phyloP scores from a whole-genome alignment of 2,888 invertebrate genomes.

The Cephus pygmeus region DNA sequence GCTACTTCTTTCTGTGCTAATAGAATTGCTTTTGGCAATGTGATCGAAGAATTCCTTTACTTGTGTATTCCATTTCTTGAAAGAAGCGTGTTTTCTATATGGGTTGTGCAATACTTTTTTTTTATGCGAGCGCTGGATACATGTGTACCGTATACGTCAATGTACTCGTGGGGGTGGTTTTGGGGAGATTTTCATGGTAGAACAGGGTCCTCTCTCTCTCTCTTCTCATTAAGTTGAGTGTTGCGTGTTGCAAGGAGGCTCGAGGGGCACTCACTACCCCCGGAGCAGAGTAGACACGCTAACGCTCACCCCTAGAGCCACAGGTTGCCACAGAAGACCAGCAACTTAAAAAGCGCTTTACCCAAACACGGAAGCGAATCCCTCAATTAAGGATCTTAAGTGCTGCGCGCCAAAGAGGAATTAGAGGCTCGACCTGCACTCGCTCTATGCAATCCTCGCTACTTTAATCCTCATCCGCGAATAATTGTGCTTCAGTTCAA shows the following conservation, averaged over 20 bases:
- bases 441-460: neutral
- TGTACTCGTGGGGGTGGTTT: neutral
- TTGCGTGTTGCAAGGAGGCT: constrained; percentile 60
- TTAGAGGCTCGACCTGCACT: neutral
- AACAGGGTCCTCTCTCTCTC: constrained; percentile 33
- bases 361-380: constrained; percentile 42
- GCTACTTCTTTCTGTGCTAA: neutral
- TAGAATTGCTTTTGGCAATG: neutral
- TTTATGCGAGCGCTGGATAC: neutral
- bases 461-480: neutral
- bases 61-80: neutral
- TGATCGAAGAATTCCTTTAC: neutral
- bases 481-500: neutral
- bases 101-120: neutral
- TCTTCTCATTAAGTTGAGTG: constrained; percentile 64
- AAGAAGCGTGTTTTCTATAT: neutral
- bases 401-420: neutral
- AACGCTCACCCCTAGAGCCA: constrained; percentile 35
- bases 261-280: constrained; percentile 57
- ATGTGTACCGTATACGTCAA: neutral
- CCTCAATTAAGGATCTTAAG: constrained; percentile 41
- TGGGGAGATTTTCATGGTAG: neutral
- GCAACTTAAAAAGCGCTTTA: constrained; percentile 54
- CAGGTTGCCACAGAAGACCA: constrained; percentile 55
- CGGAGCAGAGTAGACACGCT: constrained; percentile 29